phyloP scores from a whole-genome alignment of 1,140 invertebrate species.

The Anastrepha ludens region DNA sequence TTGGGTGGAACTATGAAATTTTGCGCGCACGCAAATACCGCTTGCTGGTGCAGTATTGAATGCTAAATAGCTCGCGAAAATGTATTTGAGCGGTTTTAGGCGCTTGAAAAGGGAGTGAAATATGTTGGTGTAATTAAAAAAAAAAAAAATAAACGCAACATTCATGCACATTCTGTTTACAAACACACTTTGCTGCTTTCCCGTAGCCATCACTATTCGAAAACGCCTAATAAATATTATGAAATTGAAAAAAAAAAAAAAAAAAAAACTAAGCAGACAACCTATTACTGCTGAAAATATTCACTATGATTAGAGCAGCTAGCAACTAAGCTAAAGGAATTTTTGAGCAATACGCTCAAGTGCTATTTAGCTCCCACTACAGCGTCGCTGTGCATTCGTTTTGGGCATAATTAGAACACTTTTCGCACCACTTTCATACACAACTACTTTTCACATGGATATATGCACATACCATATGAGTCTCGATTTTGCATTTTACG shows the following conservation, averaged over 20 bases:
- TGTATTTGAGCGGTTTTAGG: conserved; percentile 1
- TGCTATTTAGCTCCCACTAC: neutral
- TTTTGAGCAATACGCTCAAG: neutral
- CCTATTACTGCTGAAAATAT: neutral
- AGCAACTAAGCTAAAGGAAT: neutral
- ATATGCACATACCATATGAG: neutral
- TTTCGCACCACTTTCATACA: neutral
- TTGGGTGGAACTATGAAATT: neutral
- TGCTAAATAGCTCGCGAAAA: neutral
- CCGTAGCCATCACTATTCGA: no score
- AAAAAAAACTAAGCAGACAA: neutral
- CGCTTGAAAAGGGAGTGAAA: neutral
- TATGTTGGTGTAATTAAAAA: neutral
- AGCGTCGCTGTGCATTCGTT: neutral
- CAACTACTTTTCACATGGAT: neutral
- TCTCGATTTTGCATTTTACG: no score
- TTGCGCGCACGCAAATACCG: neutral
- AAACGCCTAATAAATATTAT: neutral
- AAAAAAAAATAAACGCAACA: no score
- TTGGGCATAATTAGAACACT: conserved; percentile 20
- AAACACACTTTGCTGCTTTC: neutral
- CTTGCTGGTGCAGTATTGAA: neutral
- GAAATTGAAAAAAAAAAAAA: neutral
- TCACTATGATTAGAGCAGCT: neutral
- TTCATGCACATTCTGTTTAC: neutral